Conservation (phyloP, 2,888 invertebrate species). For the Phragmatobia fuliginosa region DNA sequence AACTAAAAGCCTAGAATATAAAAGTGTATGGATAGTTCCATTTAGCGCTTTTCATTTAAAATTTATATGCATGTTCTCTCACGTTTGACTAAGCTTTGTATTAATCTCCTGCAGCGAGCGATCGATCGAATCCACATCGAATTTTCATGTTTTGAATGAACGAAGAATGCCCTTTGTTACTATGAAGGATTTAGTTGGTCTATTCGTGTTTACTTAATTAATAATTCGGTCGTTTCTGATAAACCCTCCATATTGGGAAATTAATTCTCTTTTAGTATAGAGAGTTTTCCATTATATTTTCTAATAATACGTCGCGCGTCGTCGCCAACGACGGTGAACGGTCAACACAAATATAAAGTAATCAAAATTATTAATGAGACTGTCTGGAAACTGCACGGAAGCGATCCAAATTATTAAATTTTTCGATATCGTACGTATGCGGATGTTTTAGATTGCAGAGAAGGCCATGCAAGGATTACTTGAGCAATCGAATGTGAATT, state of each 20-base stretch:
- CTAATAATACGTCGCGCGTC: constrained; percentile 39
- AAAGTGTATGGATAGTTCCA: not conserved
- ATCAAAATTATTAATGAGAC: constrained; percentile 76
- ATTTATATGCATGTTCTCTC: not conserved
- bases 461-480: not conserved
- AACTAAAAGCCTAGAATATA: not conserved
- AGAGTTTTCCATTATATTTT: constrained; percentile 74
- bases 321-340: constrained; percentile 36
- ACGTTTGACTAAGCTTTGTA: not conserved
- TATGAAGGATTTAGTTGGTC: constrained; percentile 50
- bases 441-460: not conserved
- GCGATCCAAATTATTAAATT: not conserved
- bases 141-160: constrained; percentile 39
- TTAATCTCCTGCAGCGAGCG: constrained; percentile 12
- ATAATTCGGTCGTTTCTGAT: constrained; percentile 62
- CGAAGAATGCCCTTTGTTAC: constrained; percentile 42
- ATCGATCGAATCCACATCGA: constrained; percentile 26
- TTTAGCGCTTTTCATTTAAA: not conserved
- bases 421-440: not conserved
- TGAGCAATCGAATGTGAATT: not conserved
- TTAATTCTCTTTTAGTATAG: constrained; percentile 74
- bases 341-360: constrained; percentile 78
- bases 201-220: constrained; percentile 71
- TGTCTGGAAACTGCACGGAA: constrained; percentile 32
- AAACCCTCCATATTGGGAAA: constrained; percentile 65